Base-by-base conservation (phyloP, 2,888 invertebrate species). In the Isoperla grammatica region DNA sequence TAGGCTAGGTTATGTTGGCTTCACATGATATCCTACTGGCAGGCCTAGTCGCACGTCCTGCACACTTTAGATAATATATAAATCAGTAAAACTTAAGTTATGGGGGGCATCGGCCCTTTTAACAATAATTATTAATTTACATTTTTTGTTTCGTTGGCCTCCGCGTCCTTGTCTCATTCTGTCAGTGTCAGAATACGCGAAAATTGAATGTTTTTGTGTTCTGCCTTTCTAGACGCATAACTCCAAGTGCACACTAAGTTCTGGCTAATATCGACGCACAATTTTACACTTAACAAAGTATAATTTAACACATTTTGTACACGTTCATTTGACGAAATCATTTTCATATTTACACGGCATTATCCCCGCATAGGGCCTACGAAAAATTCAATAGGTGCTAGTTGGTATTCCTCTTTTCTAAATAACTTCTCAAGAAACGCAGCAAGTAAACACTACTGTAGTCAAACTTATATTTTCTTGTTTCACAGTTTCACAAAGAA, bases 111-210 rank as follows among this genome's bases (percentile, higher is more conserved):
- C 55, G 56, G 61, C 53, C 59, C 59, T 43, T 59, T 40, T 59
- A 61, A 61, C 58, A 64, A 63, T 62, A 64, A 63, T 63, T 63
- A 65, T 65, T 62, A 64, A 66, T 67, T 78, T 78, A 79, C 78
- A 78, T 78, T 78, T 78, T 72, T 78, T 75, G 73, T 76, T 79
- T 69, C 78, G 75, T 71, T 78, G 77, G 68, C 76, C 78, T 70
- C 77, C 77, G 68, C 79, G 78, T 71, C 78, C 78, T 74, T 78
- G 79, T 73, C 78, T 78, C 79, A 79, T 78, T 74, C 73, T 77
- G 73, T 70, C 70, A 70, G 69, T 68, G 70, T 72, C 70, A 71
- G 69, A 69, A 69, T 67, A 69, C 69, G 68, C 67, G 67, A 71
- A 69, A 70, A 70, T 69, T 70, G 67, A 69, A 69, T 70, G 71